Evolutionary conservation across 1,140 invertebrate species (phyloP).

Genomic region (Holcopasites calliopsidis): DNA sequence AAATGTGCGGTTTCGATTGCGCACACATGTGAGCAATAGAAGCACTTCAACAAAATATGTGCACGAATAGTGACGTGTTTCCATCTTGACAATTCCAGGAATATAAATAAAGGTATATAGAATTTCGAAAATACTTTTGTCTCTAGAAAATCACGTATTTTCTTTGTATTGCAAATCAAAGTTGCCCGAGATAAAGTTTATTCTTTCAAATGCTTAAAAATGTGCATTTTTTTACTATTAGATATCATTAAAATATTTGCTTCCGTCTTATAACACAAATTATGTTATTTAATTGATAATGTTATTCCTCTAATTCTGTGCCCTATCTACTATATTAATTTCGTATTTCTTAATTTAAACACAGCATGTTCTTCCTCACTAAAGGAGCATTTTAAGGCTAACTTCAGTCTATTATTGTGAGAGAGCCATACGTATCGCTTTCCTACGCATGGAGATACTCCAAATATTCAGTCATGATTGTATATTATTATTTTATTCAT

Average conservation of each 20-base stretch:
- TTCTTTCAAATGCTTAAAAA: no score
- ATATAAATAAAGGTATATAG: slow-evolving; percentile 65
- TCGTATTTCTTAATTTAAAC: background rate
- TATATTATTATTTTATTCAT: no score
- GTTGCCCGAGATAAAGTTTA: no score
- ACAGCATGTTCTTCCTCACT: background rate
- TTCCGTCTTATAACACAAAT: slow-evolving; percentile 3
- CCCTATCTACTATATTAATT: background rate
- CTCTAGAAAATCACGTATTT: background rate
- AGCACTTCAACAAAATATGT: slow-evolving; percentile 28
- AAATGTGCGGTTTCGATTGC: background rate
- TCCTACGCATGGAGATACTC: no score
- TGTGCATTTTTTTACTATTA: background rate
- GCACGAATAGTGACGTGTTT: slow-evolving; percentile 68
- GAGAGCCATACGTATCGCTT: no score
- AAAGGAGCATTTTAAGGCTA: no score
- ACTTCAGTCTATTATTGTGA: no score
- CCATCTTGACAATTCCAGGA: slow-evolving; percentile 68
- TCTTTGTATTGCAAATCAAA: background rate
- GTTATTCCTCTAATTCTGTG: background rate
- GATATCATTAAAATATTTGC: background rate
- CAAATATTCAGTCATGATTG: no score
- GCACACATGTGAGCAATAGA: background rate
- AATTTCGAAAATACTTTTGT: background rate
- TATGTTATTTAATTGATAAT: slow-evolving; percentile 57